Conservation (phyloP, 2,113 vertebrate species). For the Pelvicachromis taeniatus region DNA sequence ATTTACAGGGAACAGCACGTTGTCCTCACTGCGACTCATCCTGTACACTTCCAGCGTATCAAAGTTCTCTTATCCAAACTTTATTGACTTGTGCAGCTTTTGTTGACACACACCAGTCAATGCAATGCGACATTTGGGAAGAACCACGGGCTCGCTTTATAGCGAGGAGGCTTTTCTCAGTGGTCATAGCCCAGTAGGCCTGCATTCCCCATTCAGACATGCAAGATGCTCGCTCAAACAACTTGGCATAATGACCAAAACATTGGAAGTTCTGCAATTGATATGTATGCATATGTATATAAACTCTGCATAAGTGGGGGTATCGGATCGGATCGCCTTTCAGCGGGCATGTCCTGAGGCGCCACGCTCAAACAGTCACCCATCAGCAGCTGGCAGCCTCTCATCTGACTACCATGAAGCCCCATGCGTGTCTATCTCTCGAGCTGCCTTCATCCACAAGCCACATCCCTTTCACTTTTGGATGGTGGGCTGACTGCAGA, state of each 20-base stretch:
- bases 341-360: constrained; percentile 69
- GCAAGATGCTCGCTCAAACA: constrained; percentile 51
- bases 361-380: constrained; percentile 69
- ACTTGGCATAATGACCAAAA: constrained; percentile 63
- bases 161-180: constrained; percentile 36
- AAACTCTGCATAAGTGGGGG: constrained; percentile 59
- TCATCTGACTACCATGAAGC: constrained; percentile 79
- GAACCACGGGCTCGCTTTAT: constrained; percentile 38
- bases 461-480: constrained; percentile 61
- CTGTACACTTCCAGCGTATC: background rate
- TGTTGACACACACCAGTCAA: background rate
- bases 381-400: constrained; percentile 62
- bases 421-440: constrained; percentile 52
- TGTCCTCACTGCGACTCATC: background rate
- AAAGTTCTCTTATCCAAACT: constrained; percentile 1
- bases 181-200: constrained; percentile 60
- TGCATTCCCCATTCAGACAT: constrained; percentile 52
- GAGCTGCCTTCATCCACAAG: constrained; percentile 58
- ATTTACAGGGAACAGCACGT: background rate
- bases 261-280: constrained; percentile 49
- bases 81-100: background rate
- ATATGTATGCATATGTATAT: constrained; percentile 61
- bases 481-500: constrained; percentile 66
- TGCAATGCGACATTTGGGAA: background rate
- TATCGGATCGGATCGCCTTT: constrained; percentile 68